These are phyloP conservation scores for Percopsis omiscomaycus DNA, from an alignment of 2,797 vertebrate genomes.

Conservation along the genomic window DNA sequence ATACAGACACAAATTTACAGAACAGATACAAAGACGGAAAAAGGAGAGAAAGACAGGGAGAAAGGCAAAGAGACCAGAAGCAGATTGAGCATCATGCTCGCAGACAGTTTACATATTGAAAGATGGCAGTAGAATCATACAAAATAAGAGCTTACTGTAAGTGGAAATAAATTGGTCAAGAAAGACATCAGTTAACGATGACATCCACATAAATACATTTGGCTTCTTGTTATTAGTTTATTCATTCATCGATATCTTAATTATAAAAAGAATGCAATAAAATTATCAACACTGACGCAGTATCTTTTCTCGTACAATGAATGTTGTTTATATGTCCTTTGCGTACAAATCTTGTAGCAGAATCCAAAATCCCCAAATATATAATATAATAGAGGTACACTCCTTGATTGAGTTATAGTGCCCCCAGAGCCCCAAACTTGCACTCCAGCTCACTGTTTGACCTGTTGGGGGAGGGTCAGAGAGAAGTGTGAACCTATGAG, in stretches of 20 bases:
- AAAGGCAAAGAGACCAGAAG: slow-evolving; percentile 63
- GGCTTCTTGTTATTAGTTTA: slow-evolving; percentile 78
- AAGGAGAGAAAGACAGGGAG: slow-evolving; percentile 37
- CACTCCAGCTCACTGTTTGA: too few species aligned
- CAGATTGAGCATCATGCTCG: slow-evolving; percentile 69
- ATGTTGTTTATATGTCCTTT: too few species aligned
- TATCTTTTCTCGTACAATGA: slow-evolving; percentile 32
- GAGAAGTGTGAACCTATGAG: too few species aligned
- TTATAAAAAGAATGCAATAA: slow-evolving; percentile 44
- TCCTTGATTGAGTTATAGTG: too few species aligned
- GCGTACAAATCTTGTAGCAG: too few species aligned
- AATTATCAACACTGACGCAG: slow-evolving; percentile 58
- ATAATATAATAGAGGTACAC: too few species aligned
- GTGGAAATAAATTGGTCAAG: slow-evolving; percentile 52
- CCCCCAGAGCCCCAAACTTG: too few species aligned
- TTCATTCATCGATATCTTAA: slow-evolving; percentile 73
- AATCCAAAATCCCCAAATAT: too few species aligned
- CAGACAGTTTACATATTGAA: slow-evolving; percentile 66
- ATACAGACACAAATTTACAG: slow-evolving; percentile 62
- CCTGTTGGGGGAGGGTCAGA: too few species aligned
- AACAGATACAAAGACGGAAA: slow-evolving; percentile 59
- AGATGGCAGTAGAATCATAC: slow-evolving; percentile 78
- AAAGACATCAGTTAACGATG: slow-evolving; percentile 67
- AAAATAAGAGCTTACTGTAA: slow-evolving; percentile 59
- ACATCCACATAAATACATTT: slow-evolving; percentile 80